These are phyloP conservation scores for Oscheius onirici DNA, from an alignment of 2,888 invertebrate genomes.

Conservation along the genomic window DNA sequence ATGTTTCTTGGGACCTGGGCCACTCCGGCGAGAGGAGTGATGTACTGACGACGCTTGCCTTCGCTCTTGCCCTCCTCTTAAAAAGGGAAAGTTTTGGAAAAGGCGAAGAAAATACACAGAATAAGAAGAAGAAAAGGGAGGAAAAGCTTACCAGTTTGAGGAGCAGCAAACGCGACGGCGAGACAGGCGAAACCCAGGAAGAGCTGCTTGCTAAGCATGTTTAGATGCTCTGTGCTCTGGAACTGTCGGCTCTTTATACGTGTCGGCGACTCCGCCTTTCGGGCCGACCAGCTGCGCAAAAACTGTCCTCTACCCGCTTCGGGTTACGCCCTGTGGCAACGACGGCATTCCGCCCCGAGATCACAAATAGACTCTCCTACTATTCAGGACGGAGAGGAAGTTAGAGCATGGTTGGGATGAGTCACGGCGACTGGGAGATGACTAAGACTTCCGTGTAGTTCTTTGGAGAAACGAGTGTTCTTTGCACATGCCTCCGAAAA, in stretches of 20 bases:
- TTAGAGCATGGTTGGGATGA: no score
- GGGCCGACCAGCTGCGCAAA: conserved; percentile 28
- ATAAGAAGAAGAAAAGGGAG: background rate
- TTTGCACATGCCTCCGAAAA: no score
- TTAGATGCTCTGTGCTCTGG: conserved; percentile 27
- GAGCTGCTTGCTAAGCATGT: conserved; percentile 36
- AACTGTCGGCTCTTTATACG: conserved; percentile 16
- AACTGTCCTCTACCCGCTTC: conserved; percentile 27
- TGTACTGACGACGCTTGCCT: conserved; percentile 64
- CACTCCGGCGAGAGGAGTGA: conserved; percentile 53
- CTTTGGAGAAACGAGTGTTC: no score
- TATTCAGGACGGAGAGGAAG: no score
- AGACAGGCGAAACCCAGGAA: conserved; percentile 38
- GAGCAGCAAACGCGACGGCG: conserved; percentile 48
- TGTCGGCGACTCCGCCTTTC: conserved; percentile 8
- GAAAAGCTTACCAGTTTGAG: conserved; percentile 40
- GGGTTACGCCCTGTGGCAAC: conserved; percentile 30
- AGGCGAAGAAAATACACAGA: background rate
- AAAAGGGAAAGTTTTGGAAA: background rate
- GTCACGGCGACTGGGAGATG: no score
- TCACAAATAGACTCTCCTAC: conserved; percentile 7
- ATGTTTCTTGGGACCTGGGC: conserved; percentile 51
- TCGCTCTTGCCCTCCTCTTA: conserved; percentile 51
- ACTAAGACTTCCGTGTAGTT: no score
- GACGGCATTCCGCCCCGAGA: conserved; percentile 23